These are phyloP conservation scores for Halcyon chelicuti DNA, from an alignment of 2,797 vertebrate genomes.

Conservation along the genomic window DNA sequence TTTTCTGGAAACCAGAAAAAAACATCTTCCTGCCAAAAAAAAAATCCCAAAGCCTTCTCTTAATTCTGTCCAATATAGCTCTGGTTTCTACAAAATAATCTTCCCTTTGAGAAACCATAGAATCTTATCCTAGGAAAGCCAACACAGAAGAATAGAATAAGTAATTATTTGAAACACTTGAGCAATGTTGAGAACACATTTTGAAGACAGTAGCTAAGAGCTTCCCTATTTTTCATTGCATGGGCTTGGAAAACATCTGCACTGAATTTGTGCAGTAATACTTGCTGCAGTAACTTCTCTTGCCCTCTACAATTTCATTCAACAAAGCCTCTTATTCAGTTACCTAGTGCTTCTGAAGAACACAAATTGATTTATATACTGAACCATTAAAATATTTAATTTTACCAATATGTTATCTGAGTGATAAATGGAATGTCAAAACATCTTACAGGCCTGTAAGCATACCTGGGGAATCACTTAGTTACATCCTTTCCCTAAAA, in stretches of 20 bases:
- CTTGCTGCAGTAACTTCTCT: background rate
- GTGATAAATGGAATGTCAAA: background rate
- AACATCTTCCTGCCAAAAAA: rapidly evolving
- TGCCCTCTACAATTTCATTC: background rate
- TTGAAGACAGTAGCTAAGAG: background rate
- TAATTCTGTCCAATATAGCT: background rate
- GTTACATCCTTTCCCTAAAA: background rate
- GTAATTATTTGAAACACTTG: background rate
- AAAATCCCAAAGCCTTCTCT: background rate
- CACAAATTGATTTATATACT: background rate
- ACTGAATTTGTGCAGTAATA: background rate
- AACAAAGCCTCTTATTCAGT: background rate
- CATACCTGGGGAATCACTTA: background rate
- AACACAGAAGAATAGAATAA: background rate
- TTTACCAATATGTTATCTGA: background rate
- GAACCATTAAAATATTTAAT: background rate
- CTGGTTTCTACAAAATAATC: background rate
- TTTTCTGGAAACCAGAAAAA: background rate
- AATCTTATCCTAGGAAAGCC: background rate
- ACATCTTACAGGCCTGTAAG: background rate
- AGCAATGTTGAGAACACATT: background rate
- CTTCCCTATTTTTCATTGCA: background rate
- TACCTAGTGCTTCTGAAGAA: background rate
- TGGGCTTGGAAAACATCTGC: rapidly evolving
- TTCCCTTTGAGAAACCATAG: background rate